These are phyloP conservation scores for Papilio machaon DNA, from an alignment of 1,140 invertebrate genomes.

Conservation along the genomic window DNA sequence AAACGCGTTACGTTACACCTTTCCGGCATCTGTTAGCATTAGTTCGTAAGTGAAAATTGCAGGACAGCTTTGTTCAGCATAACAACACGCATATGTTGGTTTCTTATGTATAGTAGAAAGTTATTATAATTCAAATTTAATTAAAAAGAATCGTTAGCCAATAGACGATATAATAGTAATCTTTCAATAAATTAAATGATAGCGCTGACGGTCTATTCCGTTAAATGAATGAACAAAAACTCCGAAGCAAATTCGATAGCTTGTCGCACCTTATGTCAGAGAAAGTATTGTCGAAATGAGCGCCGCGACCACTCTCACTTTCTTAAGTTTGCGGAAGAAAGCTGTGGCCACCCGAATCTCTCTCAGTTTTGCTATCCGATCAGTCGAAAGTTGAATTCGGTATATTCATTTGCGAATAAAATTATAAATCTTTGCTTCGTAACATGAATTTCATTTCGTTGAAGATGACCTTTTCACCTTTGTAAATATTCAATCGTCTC, in stretches of 20 bases:
- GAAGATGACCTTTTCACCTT: background rate
- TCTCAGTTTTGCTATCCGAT: slow-evolving; percentile 33
- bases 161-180: background rate
- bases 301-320: slow-evolving; percentile 55
- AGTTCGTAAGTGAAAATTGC: background rate
- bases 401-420: slow-evolving; percentile 20
- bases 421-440: background rate
- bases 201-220: slow-evolving; percentile 17
- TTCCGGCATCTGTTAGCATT: background rate
- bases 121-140: background rate
- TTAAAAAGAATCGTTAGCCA: background rate
- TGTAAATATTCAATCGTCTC: background rate
- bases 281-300: slow-evolving; percentile 49
- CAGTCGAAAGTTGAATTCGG: slow-evolving; percentile 5
- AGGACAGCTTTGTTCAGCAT: background rate
- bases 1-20: background rate
- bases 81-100: background rate
- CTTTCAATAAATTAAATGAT: slow-evolving; percentile 23
- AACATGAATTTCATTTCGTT: background rate
- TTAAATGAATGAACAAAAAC: slow-evolving; percentile 14
- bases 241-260: slow-evolving; percentile 11
- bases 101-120: background rate
- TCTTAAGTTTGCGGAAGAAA: slow-evolving; percentile 56
- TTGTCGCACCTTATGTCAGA: slow-evolving; percentile 41
- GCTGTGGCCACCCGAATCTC: slow-evolving; percentile 52